These are phyloP conservation scores for Actenoides hombroni DNA, from an alignment of 2,113 vertebrate species.

Conservation along the genomic window DNA sequence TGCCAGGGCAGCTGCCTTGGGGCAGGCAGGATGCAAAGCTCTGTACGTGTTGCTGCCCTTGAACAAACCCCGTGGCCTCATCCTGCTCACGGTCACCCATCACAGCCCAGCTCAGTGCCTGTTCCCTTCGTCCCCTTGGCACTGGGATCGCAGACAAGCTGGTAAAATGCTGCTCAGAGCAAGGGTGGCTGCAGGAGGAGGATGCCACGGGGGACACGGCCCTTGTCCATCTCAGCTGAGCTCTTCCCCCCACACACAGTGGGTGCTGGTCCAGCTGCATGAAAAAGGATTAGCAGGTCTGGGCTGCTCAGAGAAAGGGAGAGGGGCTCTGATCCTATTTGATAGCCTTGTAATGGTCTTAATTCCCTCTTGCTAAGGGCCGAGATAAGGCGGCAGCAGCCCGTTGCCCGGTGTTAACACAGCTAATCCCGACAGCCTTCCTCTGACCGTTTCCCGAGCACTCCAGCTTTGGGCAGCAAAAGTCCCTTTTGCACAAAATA, in stretches of 20 bases:
- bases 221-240: not conserved
- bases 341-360: constrained; percentile 40
- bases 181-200: accelerated
- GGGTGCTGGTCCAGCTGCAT: not conserved
- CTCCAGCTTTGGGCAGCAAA: accelerated
- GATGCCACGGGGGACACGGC: accelerated
- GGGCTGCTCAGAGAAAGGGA: constrained; percentile 9
- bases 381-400: not conserved
- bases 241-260: not conserved
- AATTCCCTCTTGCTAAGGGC: constrained; percentile 10
- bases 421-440: not conserved
- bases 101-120: accelerated
- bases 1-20: accelerated
- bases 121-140: not conserved
- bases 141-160: accelerated
- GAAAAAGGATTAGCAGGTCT: constrained; percentile 35
- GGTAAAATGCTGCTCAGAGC: accelerated
- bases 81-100: accelerated
- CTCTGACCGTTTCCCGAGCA: accelerated
- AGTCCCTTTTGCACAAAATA: not conserved
- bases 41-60: accelerated
- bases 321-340: constrained; percentile 23
- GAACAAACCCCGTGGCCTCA: not conserved
- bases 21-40: not conserved
- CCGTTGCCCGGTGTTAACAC: not conserved